Percentiles rank a stretch among this genome's conserved stretches.
phyloP scores from a whole-genome alignment of 1,140 invertebrate genomes.

The Hypothenemus hampei region DNA sequence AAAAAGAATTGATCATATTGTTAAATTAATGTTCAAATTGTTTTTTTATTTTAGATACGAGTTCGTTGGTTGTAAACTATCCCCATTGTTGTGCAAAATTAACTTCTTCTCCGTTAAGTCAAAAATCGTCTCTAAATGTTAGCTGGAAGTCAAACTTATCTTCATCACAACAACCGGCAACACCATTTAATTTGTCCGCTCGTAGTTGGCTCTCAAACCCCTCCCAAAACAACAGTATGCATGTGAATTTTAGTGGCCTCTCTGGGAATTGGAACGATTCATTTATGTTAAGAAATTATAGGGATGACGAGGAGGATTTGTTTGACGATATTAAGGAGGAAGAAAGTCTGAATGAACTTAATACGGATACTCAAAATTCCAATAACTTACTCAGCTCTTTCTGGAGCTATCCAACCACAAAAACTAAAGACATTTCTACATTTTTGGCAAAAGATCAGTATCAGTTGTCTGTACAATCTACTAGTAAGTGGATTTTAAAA shows the following conservation, averaged over 20 bases:
- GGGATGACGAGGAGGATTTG: not conserved
- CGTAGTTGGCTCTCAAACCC: conserved; percentile 40
- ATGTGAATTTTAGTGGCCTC: not conserved
- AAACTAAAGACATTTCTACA: conserved; percentile 50
- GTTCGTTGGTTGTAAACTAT: conserved; percentile 24
- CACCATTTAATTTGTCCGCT: conserved; percentile 42
- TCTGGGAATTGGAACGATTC: not conserved
- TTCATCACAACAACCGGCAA: conserved; percentile 18
- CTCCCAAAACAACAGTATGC: conserved; percentile 37
- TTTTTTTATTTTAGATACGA: conserved; percentile 34
- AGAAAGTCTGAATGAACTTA: conserved; percentile 4
- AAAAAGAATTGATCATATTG: not conserved
- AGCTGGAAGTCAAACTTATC: conserved; percentile 15
- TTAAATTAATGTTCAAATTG: not conserved
- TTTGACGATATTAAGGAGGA: not conserved
- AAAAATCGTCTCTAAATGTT: conserved; percentile 5
- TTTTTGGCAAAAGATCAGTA: conserved; percentile 51
- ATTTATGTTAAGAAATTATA: not conserved
- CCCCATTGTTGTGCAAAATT: conserved; percentile 6
- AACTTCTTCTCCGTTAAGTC: not conserved
- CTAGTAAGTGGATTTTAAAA: conserved; percentile 41
- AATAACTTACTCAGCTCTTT: conserved; percentile 48
- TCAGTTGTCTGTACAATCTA: conserved; percentile 51
- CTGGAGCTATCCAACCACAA: conserved; percentile 54
- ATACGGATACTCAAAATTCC: conserved; percentile 5